Evolutionary conservation across 2,113 vertebrate species (phyloP).

Genomic region (Cathartes aura): DNA sequence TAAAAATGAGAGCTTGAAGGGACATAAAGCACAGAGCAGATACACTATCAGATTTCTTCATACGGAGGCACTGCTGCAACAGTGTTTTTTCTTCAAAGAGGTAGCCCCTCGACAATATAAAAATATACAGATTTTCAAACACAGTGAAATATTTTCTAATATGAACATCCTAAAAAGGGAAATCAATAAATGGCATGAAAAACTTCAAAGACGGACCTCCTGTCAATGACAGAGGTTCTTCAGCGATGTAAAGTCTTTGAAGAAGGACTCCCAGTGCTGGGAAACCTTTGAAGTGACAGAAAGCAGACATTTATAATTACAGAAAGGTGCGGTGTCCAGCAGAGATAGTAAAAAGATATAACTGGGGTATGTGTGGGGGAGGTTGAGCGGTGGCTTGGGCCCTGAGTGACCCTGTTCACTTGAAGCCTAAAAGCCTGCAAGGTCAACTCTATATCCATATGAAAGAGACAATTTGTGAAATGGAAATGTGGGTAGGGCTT

Average conservation of each 20-base stretch:
- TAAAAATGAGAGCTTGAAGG: conserved; percentile 55
- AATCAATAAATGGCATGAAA: conserved; percentile 87
- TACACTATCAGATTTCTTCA: conserved; percentile 66
- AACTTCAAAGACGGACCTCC: conserved; percentile 86
- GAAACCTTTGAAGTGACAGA: conserved; percentile 87
- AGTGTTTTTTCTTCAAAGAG: conserved; percentile 79
- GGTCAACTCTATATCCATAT: conserved; percentile 77
- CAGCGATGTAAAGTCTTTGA: conserved; percentile 82
- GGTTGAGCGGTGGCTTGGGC: conserved; percentile 70
- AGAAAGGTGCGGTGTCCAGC: conserved; percentile 86
- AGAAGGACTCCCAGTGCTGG: conserved; percentile 84
- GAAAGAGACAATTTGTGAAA: conserved; percentile 76
- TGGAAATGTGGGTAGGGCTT: conserved; percentile 51
- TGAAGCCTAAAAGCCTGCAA: conserved; percentile 62
- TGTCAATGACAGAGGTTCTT: conserved; percentile 85
- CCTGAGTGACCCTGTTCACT: conserved; percentile 74
- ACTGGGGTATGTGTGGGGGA: conserved; percentile 76
- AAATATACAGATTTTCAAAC: conserved; percentile 82
- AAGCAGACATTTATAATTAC: conserved; percentile 89
- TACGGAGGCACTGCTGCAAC: conserved; percentile 48
- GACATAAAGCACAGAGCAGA: conserved; percentile 27
- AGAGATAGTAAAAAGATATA: conserved; percentile 83
- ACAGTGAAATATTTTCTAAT: conserved; percentile 81
- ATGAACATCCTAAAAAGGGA: conserved; percentile 81
- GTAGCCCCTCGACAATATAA: conserved; percentile 71